Evolutionary conservation across 2,888 invertebrate genomes (phyloP).

Genomic region (Nebria brevicollis): DNA sequence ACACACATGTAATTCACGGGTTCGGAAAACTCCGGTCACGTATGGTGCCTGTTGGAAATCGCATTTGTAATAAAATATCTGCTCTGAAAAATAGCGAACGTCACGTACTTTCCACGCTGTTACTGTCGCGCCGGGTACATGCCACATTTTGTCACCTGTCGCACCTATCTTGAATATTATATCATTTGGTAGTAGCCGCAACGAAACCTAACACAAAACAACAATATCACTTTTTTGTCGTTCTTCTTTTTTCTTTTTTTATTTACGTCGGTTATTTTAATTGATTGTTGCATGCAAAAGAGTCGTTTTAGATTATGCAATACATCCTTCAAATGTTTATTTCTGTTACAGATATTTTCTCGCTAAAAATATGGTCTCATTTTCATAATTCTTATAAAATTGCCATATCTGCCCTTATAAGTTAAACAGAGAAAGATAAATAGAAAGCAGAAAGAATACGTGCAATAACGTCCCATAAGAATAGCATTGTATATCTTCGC

Average conservation of each 20-base stretch:
- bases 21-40: constrained; percentile 22
- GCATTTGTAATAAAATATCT: constrained; percentile 44
- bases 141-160: constrained; percentile 28
- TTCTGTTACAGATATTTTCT: too few relatives aligned
- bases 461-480: too few relatives aligned
- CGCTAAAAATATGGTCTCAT: too few relatives aligned
- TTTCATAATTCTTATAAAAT: too few relatives aligned
- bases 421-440: too few relatives aligned
- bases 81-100: constrained; percentile 6
- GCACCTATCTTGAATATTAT: constrained; percentile 21
- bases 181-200: constrained; percentile 9
- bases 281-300: neutral
- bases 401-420: too few relatives aligned
- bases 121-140: neutral
- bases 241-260: neutral
- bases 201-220: neutral
- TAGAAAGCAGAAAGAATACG: too few relatives aligned
- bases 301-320: too few relatives aligned
- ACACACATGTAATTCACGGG: neutral
- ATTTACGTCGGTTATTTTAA: constrained; percentile 9
- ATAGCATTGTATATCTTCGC: too few relatives aligned
- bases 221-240: neutral
- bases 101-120: neutral
- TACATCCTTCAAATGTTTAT: too few relatives aligned
- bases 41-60: constrained; percentile 30